phyloP scores from a whole-genome alignment of 2,888 invertebrate genomes.

The Parasteatoda lunata region DNA sequence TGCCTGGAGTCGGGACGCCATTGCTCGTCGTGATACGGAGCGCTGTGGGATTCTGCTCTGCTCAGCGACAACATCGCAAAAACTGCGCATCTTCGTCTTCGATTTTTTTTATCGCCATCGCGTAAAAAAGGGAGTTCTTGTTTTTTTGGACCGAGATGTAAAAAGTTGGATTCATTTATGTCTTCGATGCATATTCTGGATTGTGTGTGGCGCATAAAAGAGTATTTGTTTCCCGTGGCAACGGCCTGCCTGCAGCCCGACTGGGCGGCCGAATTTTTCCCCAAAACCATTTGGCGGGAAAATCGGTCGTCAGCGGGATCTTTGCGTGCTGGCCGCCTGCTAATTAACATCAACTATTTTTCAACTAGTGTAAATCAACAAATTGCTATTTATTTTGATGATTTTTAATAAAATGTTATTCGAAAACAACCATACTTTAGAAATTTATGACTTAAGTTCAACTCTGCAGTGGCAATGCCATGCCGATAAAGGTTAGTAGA shows the following conservation, averaged over 20 bases:
- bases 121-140: background rate
- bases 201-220: conserved; percentile 26
- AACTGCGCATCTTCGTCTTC: background rate
- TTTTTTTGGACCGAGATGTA: conserved; percentile 4
- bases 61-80: background rate
- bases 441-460: too few species aligned
- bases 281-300: conserved; percentile 54
- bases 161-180: background rate
- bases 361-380: background rate
- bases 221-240: conserved; percentile 46
- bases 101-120: background rate
- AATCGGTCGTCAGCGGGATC: conserved; percentile 41
- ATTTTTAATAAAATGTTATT: too few species aligned
- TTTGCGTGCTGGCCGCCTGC: conserved; percentile 63
- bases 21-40: conserved; percentile 50
- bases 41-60: conserved; percentile 21
- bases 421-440: too few species aligned
- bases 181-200: conserved; percentile 10
- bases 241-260: conserved; percentile 67
- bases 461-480: too few species aligned
- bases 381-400: too few species aligned
- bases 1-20: conserved; percentile 47
- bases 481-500: too few species aligned
- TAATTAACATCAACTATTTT: conserved; percentile 25
- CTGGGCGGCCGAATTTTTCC: conserved; percentile 52